A percentile compares a stretch with the other conserved stretches of the same genome.
phyloP scores from a whole-genome alignment of 35 echinoderm and acorn worm species.

The Nesometra sesokonis region DNA sequence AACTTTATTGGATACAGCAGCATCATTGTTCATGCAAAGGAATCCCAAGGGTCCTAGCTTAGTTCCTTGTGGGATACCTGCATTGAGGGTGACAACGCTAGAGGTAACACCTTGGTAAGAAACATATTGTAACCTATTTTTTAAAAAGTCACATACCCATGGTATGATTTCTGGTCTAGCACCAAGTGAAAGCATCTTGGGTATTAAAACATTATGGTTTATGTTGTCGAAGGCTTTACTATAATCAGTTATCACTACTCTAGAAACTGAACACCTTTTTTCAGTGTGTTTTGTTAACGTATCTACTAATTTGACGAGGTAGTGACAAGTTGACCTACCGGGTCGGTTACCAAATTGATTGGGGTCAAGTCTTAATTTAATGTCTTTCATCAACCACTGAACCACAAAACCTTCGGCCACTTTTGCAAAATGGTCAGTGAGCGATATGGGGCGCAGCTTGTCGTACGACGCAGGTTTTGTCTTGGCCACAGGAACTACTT shows the following conservation, averaged over 20 bases:
- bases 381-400: neutral
- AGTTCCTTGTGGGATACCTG: no score
- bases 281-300: neutral
- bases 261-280: neutral
- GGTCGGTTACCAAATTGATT: slow-evolving; percentile 8
- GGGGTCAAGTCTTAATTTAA: neutral
- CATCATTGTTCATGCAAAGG: no score
- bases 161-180: neutral
- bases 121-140: neutral
- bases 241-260: neutral
- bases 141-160: neutral
- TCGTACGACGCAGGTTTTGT: slow-evolving; percentile 2
- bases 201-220: neutral
- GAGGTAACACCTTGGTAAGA: neutral
- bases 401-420: neutral
- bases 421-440: slow-evolving; percentile 8
- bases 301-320: neutral
- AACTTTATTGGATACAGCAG: no score
- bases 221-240: neutral
- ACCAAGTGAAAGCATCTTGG: neutral
- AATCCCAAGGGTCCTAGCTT: no score
- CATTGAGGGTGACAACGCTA: no score
- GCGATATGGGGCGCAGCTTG: neutral
- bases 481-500: slow-evolving; percentile 43
- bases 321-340: slow-evolving; percentile 12